A percentile compares a stretch with the other conserved stretches of the same genome.
phyloP scores from a whole-genome alignment of 2,113 vertebrate species.

The Antechinus flavipes region DNA sequence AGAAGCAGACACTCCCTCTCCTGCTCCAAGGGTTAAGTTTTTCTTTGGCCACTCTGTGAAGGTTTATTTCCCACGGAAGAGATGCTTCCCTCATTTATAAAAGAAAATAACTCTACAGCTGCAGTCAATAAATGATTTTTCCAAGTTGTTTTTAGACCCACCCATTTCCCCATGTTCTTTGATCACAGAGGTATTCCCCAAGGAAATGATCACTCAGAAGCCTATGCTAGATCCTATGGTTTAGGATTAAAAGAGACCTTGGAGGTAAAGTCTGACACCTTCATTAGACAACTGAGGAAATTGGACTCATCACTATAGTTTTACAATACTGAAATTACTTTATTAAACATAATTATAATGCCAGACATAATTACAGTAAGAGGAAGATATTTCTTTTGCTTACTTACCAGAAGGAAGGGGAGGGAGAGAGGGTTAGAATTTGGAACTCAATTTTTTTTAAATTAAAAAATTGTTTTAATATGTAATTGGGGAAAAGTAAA shows the following conservation, averaged over 20 bases:
- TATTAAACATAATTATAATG: not conserved
- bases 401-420: too few species aligned
- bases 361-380: not conserved
- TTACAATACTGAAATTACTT: slow-evolving; percentile 28
- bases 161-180: not conserved
- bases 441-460: not conserved
- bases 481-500: too few species aligned
- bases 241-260: not conserved
- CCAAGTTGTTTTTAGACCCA: not conserved
- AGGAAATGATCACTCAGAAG: not conserved
- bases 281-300: not conserved
- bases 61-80: not conserved
- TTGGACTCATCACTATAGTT: not conserved
- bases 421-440: not conserved
- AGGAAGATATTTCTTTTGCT: slow-evolving; percentile 2
- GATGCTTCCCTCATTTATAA: not conserved
- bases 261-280: not conserved
- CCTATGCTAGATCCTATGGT: not conserved
- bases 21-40: not conserved
- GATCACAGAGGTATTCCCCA: not conserved
- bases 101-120: not conserved
- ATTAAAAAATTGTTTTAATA: too few species aligned
- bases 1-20: not conserved
- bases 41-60: not conserved
- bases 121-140: not conserved